These are phyloP conservation scores for Emberiza fucata DNA, from an alignment of 2,113 vertebrate species.

Conservation along the genomic window DNA sequence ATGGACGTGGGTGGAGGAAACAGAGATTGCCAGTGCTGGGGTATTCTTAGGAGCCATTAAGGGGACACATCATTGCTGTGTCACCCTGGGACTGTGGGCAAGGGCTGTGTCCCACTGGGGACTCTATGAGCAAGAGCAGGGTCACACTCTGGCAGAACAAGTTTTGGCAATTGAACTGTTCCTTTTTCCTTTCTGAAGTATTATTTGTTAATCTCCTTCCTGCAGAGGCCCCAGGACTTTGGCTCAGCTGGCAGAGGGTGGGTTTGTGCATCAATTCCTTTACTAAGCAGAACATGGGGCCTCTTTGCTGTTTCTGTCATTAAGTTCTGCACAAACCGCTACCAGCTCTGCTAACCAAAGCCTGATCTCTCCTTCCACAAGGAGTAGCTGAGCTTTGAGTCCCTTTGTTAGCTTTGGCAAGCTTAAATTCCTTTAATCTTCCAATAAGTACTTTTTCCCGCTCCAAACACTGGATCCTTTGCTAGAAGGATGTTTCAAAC, in stretches of 20 bases:
- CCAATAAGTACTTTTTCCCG: not conserved
- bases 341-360: not conserved
- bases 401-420: slow-evolving; percentile 1
- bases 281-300: not conserved
- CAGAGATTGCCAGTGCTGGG: not conserved
- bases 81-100: not conserved
- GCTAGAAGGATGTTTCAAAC: slow-evolving; percentile 30
- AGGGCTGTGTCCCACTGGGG: not conserved
- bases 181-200: not conserved
- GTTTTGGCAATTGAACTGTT: not conserved
- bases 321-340: not conserved
- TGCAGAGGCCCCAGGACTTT: not conserved
- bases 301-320: not conserved
- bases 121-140: not conserved
- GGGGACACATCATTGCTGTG: not conserved
- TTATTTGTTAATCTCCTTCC: slow-evolving; percentile 3
- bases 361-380: not conserved
- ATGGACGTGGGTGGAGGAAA: not conserved
- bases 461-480: slow-evolving; percentile 1
- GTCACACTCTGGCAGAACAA: not conserved
- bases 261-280: not conserved
- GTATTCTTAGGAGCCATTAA: not conserved
- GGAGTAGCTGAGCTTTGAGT: not conserved
- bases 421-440: slow-evolving; percentile 44
- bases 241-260: not conserved